Conservation (phyloP, 2,888 invertebrate species). For the Sicus ferrugineus region DNA sequence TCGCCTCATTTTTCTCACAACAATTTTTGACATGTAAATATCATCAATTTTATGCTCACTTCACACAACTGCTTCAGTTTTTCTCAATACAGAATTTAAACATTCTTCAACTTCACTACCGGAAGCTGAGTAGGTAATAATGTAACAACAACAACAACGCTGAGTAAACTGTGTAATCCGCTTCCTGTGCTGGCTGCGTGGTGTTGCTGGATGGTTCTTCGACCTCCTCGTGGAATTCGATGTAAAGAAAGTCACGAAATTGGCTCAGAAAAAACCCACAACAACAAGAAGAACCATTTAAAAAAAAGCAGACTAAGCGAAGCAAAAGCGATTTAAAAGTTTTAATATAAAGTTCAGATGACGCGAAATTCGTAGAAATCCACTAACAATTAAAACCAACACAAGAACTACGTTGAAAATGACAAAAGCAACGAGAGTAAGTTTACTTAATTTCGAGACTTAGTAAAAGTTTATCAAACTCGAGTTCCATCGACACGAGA, state of each 20-base stretch:
- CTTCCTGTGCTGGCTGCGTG: not conserved
- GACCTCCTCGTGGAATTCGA: not conserved
- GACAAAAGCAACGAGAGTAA: not conserved
- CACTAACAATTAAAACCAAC: not conserved
- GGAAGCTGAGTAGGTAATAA: not conserved
- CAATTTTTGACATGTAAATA: no score
- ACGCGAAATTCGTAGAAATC: not conserved
- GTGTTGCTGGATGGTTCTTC: not conserved
- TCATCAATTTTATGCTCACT: no score
- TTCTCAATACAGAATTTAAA: not conserved
- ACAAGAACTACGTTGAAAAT: not conserved
- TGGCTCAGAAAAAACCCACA: conserved; percentile 26
- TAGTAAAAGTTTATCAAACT: no score
- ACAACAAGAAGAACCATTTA: conserved; percentile 18
- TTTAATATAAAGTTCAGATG: not conserved
- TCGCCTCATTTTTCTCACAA: no score
- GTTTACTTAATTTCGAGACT: not conserved
- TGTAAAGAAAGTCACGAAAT: conserved; percentile 15
- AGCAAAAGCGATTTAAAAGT: no score
- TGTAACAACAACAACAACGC: not conserved
- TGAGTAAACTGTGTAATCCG: not conserved
- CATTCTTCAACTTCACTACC: not conserved
- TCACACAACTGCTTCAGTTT: no score
- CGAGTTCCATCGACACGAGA: conserved; percentile 1
- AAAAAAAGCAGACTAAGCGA: not conserved